Evolutionary conservation across 2,113 vertebrate genomes (phyloP).

Genomic region (Rhabdomys dilectus): DNA sequence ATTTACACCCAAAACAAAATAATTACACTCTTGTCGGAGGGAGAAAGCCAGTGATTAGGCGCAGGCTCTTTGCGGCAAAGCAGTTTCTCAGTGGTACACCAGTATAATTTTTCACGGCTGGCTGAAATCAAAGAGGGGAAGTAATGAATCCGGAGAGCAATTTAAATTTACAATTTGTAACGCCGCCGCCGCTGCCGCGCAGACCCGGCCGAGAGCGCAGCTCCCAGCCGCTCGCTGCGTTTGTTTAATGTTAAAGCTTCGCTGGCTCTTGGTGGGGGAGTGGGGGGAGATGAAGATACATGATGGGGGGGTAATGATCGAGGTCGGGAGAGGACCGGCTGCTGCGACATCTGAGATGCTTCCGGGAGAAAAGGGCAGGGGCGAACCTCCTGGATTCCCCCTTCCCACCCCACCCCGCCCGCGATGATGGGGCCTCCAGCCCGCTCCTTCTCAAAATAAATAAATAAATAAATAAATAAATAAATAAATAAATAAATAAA

Average conservation of each 20-base stretch:
- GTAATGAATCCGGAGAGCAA: slow-evolving; percentile 93
- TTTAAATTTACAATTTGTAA: slow-evolving; percentile 94
- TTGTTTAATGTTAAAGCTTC: slow-evolving; percentile 91
- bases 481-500: background rate
- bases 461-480: background rate
- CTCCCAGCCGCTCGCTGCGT: slow-evolving; percentile 88
- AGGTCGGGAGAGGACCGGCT: slow-evolving; percentile 11
- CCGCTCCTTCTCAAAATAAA: background rate
- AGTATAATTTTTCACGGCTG: slow-evolving; percentile 93
- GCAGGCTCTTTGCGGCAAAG: slow-evolving; percentile 89
- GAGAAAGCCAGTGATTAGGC: slow-evolving; percentile 89
- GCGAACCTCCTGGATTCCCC: background rate
- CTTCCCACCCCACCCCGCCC: background rate
- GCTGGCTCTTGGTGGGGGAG: slow-evolving; percentile 76
- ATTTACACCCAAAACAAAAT: slow-evolving; percentile 91
- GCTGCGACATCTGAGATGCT: background rate
- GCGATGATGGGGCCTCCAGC: background rate
- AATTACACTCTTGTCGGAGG: slow-evolving; percentile 90
- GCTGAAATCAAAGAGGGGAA: slow-evolving; percentile 91
- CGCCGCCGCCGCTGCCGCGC: slow-evolving; percentile 89
- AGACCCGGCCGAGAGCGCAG: slow-evolving; percentile 88
- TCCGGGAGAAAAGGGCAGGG: background rate
- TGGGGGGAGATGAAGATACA: background rate
- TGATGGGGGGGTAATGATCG: slow-evolving; percentile 41
- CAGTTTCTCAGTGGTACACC: slow-evolving; percentile 91